Evolutionary conservation across 2,888 invertebrate genomes (phyloP).

Genomic region (Colletes collaris): DNA sequence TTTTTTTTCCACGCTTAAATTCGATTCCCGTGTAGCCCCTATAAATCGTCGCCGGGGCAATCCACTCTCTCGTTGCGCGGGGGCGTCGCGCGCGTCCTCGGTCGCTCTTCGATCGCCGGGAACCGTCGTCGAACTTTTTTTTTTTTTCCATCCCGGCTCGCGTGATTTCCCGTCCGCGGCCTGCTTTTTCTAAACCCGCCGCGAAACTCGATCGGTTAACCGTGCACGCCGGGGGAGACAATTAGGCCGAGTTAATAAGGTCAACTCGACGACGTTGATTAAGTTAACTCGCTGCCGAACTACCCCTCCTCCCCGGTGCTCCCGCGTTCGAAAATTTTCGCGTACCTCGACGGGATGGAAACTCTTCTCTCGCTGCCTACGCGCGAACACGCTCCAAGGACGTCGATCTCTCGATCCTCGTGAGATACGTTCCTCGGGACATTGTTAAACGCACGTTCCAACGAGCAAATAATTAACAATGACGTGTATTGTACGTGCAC

Average conservation of each 20-base stretch:
- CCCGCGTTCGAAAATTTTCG: background rate
- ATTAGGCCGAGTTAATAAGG: conserved; percentile 62
- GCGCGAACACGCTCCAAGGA: no score
- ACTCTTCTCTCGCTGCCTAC: no score
- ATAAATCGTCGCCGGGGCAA: conserved; percentile 50
- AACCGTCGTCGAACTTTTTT: background rate
- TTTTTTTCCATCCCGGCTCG: background rate
- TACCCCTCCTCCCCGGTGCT: background rate
- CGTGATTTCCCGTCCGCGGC: background rate
- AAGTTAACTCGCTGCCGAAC: conserved; percentile 53
- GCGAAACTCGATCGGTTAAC: background rate
- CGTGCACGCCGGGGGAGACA: conserved; percentile 26
- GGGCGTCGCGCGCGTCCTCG: background rate
- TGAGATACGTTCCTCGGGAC: no score
- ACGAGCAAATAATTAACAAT: no score
- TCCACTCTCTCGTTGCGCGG: conserved; percentile 39
- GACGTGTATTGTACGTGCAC: no score
- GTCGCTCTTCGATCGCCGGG: background rate
- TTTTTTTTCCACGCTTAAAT: conserved; percentile 39
- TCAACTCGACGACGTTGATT: conserved; percentile 59
- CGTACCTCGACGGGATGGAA: no score
- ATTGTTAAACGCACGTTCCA: no score
- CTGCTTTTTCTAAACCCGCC: no score
- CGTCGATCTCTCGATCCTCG: no score
- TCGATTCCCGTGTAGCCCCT: conserved; percentile 44